phyloP scores from a whole-genome alignment of 2,797 vertebrate species.

The Melanotaenia boesemani region DNA sequence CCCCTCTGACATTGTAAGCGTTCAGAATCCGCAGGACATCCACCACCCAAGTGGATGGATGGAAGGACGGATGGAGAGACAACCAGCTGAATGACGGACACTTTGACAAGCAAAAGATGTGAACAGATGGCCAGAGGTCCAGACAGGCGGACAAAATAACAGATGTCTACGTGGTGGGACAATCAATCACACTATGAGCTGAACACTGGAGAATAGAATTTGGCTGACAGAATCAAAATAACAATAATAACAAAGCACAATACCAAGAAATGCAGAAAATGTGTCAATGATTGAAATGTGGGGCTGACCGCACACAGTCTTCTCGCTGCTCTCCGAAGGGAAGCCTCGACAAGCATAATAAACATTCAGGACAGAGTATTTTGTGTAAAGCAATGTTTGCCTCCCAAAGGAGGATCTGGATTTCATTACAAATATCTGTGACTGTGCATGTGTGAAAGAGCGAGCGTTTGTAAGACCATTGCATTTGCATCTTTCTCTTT shows the following conservation, averaged over 20 bases:
- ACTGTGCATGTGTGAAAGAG: slow-evolving; percentile 29
- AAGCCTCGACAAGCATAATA: slow-evolving; percentile 79
- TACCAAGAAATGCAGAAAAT: slow-evolving; percentile 27
- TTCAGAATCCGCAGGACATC: slow-evolving; percentile 66
- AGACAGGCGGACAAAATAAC: slow-evolving; percentile 4
- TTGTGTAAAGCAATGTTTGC: slow-evolving; percentile 79
- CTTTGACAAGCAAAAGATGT: slow-evolving; percentile 29
- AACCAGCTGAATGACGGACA: slow-evolving; percentile 22
- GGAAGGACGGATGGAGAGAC: slow-evolving; percentile 16
- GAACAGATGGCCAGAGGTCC: slow-evolving; percentile 12
- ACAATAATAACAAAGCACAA: slow-evolving; percentile 30
- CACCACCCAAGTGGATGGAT: slow-evolving; percentile 78
- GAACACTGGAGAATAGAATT: neutral
- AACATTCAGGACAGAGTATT: slow-evolving; percentile 78
- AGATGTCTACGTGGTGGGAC: neutral
- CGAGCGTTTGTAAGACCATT: neutral
- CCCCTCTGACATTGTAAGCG: slow-evolving; percentile 78
- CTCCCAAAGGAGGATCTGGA: slow-evolving; percentile 76
- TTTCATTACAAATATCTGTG: slow-evolving; percentile 73
- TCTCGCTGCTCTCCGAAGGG: slow-evolving; percentile 65
- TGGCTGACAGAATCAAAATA: slow-evolving; percentile 3
- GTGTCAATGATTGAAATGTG: slow-evolving; percentile 50
- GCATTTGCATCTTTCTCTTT: neutral
- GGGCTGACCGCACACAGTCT: slow-evolving; percentile 66
- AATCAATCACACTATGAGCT: neutral